phyloP scores from a whole-genome alignment of 2,113 vertebrate species.

The Acrocephalus kingi region DNA sequence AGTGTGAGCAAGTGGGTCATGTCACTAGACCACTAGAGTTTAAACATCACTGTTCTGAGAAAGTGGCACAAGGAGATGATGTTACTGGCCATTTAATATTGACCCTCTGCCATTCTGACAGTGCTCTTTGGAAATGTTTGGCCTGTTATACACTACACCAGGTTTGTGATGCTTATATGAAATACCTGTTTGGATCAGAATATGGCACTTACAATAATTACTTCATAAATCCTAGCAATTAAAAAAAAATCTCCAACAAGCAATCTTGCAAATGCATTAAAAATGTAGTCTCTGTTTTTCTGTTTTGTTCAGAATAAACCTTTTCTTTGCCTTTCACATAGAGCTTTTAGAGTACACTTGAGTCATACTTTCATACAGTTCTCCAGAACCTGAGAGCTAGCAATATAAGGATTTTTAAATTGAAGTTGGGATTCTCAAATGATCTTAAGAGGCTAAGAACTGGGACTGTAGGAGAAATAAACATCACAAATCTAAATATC shows the following conservation, averaged over 20 bases:
- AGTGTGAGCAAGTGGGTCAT: rapidly evolving
- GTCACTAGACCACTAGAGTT: rapidly evolving
- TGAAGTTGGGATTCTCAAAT: slow-evolving; percentile 41
- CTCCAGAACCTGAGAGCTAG: slow-evolving; percentile 36
- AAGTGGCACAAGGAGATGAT: rapidly evolving
- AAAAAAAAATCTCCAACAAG: background rate
- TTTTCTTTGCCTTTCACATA: slow-evolving; percentile 13
- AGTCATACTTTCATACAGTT: slow-evolving; percentile 7
- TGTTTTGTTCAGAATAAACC: slow-evolving; percentile 2
- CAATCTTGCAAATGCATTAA: background rate
- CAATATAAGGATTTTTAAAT: slow-evolving; percentile 39
- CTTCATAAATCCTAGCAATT: background rate
- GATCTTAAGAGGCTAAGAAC: slow-evolving; percentile 29
- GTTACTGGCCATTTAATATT: rapidly evolving
- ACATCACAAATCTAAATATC: slow-evolving; percentile 7
- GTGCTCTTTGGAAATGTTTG: background rate
- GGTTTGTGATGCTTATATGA: rapidly evolving
- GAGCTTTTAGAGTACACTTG: slow-evolving; percentile 49
- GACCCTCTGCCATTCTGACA: rapidly evolving
- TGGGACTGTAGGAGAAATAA: slow-evolving; percentile 30
- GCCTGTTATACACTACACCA: rapidly evolving
- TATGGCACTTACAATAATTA: background rate
- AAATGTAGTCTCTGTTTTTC: background rate
- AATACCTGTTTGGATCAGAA: background rate
- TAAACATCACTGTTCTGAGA: rapidly evolving